Conservation (phyloP, 2,797 vertebrate genomes). For the Phyllotis vaccarum region DNA sequence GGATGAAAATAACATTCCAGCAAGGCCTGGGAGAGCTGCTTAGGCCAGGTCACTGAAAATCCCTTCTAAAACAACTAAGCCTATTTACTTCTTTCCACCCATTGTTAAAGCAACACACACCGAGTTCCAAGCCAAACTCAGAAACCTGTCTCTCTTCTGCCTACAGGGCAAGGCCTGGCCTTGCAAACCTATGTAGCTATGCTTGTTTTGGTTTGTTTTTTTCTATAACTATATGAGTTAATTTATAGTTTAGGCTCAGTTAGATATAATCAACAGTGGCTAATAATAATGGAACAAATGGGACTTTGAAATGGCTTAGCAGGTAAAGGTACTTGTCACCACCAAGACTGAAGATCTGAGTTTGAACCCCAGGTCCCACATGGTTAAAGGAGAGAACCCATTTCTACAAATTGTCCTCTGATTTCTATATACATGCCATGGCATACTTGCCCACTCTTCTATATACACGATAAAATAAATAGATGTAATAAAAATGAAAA, state of each 20-base stretch:
- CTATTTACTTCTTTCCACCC: not conserved
- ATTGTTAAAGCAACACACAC: not conserved
- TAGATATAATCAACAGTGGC: not conserved
- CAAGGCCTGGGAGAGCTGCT: not conserved
- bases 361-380: no score
- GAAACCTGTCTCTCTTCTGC: not conserved
- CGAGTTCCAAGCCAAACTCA: not conserved
- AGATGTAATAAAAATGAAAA: not conserved
- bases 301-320: not conserved
- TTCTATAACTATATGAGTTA: not conserved
- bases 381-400: not conserved
- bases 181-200: no score
- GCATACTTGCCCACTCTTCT: not conserved
- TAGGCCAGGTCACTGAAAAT: not conserved
- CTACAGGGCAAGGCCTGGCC: not conserved
- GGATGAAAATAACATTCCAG: not conserved
- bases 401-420: not conserved
- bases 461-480: not conserved
- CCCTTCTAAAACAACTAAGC: constrained; percentile 30
- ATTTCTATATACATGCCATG: not conserved
- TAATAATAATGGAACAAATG: not conserved
- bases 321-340: not conserved
- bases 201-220: not conserved
- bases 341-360: not conserved
- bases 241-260: not conserved